Base-by-base conservation (phyloP, 2,797 vertebrate species). In the Mycteria americana region DNA sequence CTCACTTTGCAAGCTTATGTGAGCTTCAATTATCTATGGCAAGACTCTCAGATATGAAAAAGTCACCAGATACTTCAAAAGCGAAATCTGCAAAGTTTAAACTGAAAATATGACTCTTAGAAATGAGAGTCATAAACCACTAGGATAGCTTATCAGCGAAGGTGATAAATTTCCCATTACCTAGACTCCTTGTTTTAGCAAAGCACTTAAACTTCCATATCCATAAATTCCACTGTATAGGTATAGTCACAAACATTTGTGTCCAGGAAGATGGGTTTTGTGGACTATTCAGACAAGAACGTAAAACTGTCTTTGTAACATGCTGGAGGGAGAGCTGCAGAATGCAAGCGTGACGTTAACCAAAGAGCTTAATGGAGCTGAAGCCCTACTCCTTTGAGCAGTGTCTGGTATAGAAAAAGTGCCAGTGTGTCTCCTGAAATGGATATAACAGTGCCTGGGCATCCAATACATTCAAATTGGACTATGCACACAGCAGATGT, bases 151-250 rank as follows among this genome's bases (percentile, higher is more conserved):
- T 92, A 89, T 75, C 33, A 60, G 23, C 2, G 0, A 78, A 72
- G 50, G 35, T 33, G 53, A 75, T 93, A 85, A 37, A 90, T 95
- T 76, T 91, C 76, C 83, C 46, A 53, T 87, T 86, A 86, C 74
- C 41, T 65, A 57, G 27, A 65, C 37, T 91, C 45, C 69, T 73
- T 81, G 57, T 82, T 95, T 92, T 90, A 94, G 35, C 35, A 86
- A 86, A 93, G 54, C 39, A 59, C 69, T 95, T 90, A 69, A 54
- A 93, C 57, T 48, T 92, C 63, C 73, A 95, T 77, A 88, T 85
- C 77, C 39, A 90, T 81, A 79, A 95, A 95, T 94, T 92, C 31
- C 51, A 60, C 56, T 69, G 28, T 67, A 46, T 15, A 51, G 22
- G 9, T 51, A 62, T 10, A 85, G 45, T 74, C 50, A 87, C 59